Conservation (phyloP, 2,888 invertebrate species). For the Plagodis pulveraria region DNA sequence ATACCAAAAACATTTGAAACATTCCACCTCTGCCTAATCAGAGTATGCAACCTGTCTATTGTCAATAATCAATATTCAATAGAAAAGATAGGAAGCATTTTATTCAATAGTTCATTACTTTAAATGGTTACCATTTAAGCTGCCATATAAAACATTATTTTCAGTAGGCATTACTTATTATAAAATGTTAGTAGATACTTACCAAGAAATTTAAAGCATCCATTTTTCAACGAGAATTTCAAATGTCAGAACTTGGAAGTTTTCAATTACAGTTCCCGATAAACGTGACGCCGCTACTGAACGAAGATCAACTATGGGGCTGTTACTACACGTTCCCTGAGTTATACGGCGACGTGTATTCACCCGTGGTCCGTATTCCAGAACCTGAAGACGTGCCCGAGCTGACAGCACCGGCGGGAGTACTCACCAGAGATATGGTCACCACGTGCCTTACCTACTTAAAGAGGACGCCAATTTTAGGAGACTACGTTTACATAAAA, state of each 20-base stretch:
- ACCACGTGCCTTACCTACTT: slow-evolving; percentile 80
- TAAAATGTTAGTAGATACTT: too few species aligned
- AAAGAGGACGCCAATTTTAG: slow-evolving; percentile 80
- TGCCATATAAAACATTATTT: too few species aligned
- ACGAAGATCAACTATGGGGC: slow-evolving; percentile 73
- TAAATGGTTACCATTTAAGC: too few species aligned
- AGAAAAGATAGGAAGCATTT: too few species aligned
- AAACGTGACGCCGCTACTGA: slow-evolving; percentile 64
- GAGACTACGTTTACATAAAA: slow-evolving; percentile 83
- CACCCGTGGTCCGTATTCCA: slow-evolving; percentile 61
- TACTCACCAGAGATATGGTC: slow-evolving; percentile 81
- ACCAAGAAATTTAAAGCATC: too few species aligned
- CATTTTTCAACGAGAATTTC: not conserved
- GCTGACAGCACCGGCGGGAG: slow-evolving; percentile 68
- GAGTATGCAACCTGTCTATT: too few species aligned
- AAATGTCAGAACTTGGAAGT: not conserved
- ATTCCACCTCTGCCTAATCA: too few species aligned
- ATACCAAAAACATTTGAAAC: too few species aligned
- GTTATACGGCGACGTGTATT: slow-evolving; percentile 64
- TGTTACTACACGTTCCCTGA: slow-evolving; percentile 76
- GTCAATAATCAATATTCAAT: too few species aligned
- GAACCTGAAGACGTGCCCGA: slow-evolving; percentile 57
- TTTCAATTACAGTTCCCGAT: slow-evolving; percentile 60
- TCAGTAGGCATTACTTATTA: too few species aligned
- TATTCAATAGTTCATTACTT: too few species aligned